Base-by-base conservation (phyloP, 2,888 invertebrate species). In the Ametastegia equiseti region DNA sequence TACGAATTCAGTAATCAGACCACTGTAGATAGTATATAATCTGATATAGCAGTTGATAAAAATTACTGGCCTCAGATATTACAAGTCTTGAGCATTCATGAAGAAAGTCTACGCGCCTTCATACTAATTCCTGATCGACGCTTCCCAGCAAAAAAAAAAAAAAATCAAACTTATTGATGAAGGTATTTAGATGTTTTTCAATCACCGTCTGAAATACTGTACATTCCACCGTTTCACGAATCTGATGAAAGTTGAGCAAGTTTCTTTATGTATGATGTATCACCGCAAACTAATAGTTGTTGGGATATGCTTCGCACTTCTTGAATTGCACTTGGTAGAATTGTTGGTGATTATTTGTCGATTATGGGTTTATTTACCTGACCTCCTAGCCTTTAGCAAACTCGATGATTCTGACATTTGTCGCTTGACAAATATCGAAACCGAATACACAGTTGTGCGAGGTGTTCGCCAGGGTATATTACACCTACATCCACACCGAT, bases 361-460 rank as follows among this genome's bases (percentile, higher is more conserved):
- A 60, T 60, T 60, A n/a, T 5, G 23, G 30, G 15, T 5, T 13
- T 60, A 60, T 60, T 30, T 60, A 60, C 60, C 60, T 60, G 5
- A 15, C 60, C 30, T 23, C 15, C 60, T 27, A 11, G 23, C 9
- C 47, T 42, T 71, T 30, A 11, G 7, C 7, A 11, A 13, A 36
- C 50, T 67, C n/a, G 54, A 75, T n/a, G n/a, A 71, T 42, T 71
- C 71, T n/a, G 71, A 45, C 42, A 71, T 71, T 71, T 47, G 45
- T 19, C 27, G n/a, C 47, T 71, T 47, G 30, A 71, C 45, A 45
- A 71, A 45, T 47, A 71, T 23, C 11, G 13, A 60, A 13, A 47
- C 42, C 2, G 45, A n/a, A 71, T 30, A 47, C 15, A 45, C 13
- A 23, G 47, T 45, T 47, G 27, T n/a, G n/a, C 13, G 47, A 45